Percentiles rank a stretch among this genome's conserved stretches.
Evolutionary conservation across 2,113 vertebrate genomes (phyloP).

Genomic region (Salvelinus alpinus): DNA sequence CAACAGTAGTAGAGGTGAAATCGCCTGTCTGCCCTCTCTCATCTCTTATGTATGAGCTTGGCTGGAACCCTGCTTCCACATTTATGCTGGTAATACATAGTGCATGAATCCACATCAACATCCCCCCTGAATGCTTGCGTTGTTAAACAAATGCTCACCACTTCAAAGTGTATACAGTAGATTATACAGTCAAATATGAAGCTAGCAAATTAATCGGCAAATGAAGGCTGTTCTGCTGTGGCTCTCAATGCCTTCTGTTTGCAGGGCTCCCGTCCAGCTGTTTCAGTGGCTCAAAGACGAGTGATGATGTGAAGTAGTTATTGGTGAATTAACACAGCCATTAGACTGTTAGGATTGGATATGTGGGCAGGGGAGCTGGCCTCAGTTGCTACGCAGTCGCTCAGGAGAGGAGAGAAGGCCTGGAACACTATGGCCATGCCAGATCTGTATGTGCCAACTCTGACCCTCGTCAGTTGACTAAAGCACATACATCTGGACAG

Average conservation of each 20-base stretch:
- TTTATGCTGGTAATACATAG: background rate
- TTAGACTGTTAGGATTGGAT: background rate
- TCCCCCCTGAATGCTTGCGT: background rate
- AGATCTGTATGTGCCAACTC: too few relatives aligned
- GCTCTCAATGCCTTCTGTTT: background rate
- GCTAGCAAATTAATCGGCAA: background rate
- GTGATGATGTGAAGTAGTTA: background rate
- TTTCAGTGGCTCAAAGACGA: slow-evolving; percentile 23
- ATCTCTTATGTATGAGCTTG: slow-evolving; percentile 35
- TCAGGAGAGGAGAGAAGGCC: too few relatives aligned
- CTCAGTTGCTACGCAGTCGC: too few relatives aligned
- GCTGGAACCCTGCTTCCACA: background rate
- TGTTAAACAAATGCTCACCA: slow-evolving; percentile 32
- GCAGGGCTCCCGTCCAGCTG: slow-evolving; percentile 23
- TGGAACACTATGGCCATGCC: too few relatives aligned
- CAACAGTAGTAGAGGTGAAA: slow-evolving; percentile 3
- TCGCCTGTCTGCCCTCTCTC: slow-evolving; percentile 47
- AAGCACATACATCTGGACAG: too few relatives aligned
- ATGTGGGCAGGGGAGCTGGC: too few relatives aligned
- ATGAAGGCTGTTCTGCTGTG: background rate
- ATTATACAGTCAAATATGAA: slow-evolving; percentile 16
- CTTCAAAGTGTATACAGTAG: background rate
- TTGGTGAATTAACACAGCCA: background rate
- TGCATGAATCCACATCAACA: slow-evolving; percentile 22
- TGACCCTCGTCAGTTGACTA: too few relatives aligned